Base-by-base conservation (phyloP, 2,888 invertebrate species). In the Papilio demoleus region DNA sequence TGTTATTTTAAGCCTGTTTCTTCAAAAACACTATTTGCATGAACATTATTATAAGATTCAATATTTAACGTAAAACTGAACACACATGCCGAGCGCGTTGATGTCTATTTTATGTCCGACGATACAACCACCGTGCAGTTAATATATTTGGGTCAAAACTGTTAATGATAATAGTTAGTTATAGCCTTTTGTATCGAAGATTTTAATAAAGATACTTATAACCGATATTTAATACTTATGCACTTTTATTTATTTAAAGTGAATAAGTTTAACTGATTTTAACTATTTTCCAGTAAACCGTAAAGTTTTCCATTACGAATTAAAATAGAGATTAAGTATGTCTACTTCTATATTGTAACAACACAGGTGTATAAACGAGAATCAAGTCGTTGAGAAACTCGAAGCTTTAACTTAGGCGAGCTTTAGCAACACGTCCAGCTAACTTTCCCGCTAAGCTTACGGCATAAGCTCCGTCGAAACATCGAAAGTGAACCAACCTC, bases 401-500 rank as follows among this genome's bases (percentile, higher is more conserved):
- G 45, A 47, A 64, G 68, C 45, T 45, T 14, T n/a, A 58, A 60
- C n/a, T 53, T 22, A 62, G 64, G 19, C 68, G 58, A 64, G 68
- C 68, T 64, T 64, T 68, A 59, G 59, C 68, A 47, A 53, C 62
- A 53, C 34, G 47, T 47, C 50, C 67, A 50, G 22, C 50, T 65
- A 61, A 68, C 68, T 68, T 68, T 68, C 68, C 68, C 68, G 68
- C 64, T 68, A 68, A 68, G 56, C 58, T 34, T 56, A 56, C 62
- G 65, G 19, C 58, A 62, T 56, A 34, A 67, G 42, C 45, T 42
- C 42, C 24, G 24, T 56, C n/a, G 24, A 24, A 59, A 64, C 70
- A 68, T 58, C 71, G 68, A 70, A 71, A 61, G 31, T 27, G 71
- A 72, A 86, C 87, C 81, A 83, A 91, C 91, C 91, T 90, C 85